These are phyloP conservation scores for Drosophila siamana DNA, from an alignment of 2,888 invertebrate genomes.

Conservation along the genomic window DNA sequence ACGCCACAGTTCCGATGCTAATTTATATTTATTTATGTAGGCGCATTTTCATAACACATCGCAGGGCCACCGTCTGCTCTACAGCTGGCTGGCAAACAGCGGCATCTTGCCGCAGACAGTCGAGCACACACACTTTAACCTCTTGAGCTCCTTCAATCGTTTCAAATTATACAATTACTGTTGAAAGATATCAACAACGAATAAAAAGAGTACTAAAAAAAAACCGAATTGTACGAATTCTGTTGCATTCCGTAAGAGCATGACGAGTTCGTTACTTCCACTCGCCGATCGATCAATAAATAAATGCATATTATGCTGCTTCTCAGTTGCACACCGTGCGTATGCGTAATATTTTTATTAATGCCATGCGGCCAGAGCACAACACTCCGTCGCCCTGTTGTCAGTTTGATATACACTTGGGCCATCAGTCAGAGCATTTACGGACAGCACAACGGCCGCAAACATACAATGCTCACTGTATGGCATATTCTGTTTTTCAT, in stretches of 20 bases:
- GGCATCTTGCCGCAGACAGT: not conserved
- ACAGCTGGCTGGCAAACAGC: not conserved
- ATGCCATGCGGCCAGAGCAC: conserved; percentile 36
- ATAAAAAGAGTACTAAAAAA: too few species aligned
- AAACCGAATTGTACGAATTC: not conserved
- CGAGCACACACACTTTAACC: not conserved
- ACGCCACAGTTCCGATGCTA: conserved; percentile 65
- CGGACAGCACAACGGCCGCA: conserved; percentile 8
- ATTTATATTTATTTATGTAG: conserved; percentile 74
- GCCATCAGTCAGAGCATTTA: conserved; percentile 52
- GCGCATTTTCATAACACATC: conserved; percentile 28
- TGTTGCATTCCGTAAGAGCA: conserved; percentile 12
- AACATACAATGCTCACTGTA: conserved; percentile 27
- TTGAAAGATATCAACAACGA: not conserved
- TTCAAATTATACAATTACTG: not conserved
- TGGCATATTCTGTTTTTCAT: conserved; percentile 28
- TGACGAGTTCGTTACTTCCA: conserved; percentile 6
- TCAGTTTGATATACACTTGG: conserved; percentile 58
- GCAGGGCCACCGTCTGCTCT: conserved; percentile 13
- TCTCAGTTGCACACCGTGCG: conserved; percentile 18
- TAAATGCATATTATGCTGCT: conserved; percentile 25
- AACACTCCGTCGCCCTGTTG: conserved; percentile 31
- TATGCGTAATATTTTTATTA: conserved; percentile 55
- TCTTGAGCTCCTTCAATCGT: too few species aligned
- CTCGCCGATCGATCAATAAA: conserved; percentile 20